Evolutionary conservation across 2,888 invertebrate genomes (phyloP).

Genomic region (Lamellibrachia satsuma): DNA sequence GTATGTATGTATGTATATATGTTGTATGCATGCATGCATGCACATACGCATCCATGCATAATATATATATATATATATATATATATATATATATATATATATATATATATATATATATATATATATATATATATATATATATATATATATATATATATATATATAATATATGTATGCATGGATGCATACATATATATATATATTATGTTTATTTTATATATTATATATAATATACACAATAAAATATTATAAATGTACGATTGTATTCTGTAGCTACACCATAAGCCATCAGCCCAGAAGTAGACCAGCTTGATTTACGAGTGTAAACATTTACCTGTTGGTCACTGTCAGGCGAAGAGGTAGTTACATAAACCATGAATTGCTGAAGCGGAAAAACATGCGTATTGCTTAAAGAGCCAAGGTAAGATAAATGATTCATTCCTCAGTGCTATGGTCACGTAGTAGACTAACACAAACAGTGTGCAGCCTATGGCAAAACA

Average conservation of each 20-base stretch:
- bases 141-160: no score
- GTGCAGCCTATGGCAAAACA: no score
- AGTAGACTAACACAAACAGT: neutral
- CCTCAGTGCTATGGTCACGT: neutral
- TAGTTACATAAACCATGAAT: neutral
- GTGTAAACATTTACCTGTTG: neutral
- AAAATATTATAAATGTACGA: neutral
- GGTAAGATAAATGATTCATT: neutral
- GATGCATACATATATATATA: no score
- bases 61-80: neutral
- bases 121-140: no score
- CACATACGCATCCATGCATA: no score
- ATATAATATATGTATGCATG: no score
- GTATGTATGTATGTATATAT: no score
- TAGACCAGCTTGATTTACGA: neutral
- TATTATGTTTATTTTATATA: neutral
- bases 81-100: neutral
- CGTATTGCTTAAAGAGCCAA: neutral
- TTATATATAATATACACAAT: neutral
- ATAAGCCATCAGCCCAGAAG: neutral
- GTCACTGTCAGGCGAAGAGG: neutral
- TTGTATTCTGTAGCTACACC: neutral
- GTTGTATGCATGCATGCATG: no score
- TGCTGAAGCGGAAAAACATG: neutral
- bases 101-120: neutral